Base-by-base conservation (phyloP, 2,888 invertebrate genomes). In the Notocelia uddmanniana region DNA sequence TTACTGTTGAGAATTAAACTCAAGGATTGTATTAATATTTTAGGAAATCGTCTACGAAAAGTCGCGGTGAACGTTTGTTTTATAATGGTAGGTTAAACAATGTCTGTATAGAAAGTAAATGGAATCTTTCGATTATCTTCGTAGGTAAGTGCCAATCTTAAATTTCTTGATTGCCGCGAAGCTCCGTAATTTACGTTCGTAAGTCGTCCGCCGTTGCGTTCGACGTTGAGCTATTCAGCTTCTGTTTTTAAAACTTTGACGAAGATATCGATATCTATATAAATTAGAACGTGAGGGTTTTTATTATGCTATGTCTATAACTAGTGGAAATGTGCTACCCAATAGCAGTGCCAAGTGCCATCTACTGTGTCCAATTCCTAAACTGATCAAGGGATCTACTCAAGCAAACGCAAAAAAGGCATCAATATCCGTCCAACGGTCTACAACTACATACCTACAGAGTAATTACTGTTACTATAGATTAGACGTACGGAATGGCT, bases 21-120 rank as follows among this genome's bases (percentile, higher is more conserved):
- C 66, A 71, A 71, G 66, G 71, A 60, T 71, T 48, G 31, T 9
- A n/a, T 50, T 41, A 52, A 54, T 68, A 70, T 66, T 66, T 37
- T 60, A 66, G 31, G 37, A 21, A 26, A n/a, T 10, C 8, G 34
- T 48, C 18, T 31, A 66, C 21, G n/a, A 37, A 23, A 37, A 54
- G 66, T 18, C 31, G 2, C 18, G 34, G 18, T 48, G 66, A 55
- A 45, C 31, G 19, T 45, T 45, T 55, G 13, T 45, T 15, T 67
- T 15, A 18, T 58, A 68, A 59, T 68, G 18, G 50, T 52, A 59
- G 23, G 19, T 59, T 37, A 23, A 64, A 66, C 52, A 31, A 41
- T 58, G 63, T 63, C 50, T 21, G 45, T 64, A 41, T 58, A 59
- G 60, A 69, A 62, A 69, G 60, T 69, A 62, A 69, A 60, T 60